A percentile compares a stretch with the other conserved stretches of the same genome.
phyloP scores from a whole-genome alignment of 2,888 invertebrate genomes.

The Sthenelais limicola region DNA sequence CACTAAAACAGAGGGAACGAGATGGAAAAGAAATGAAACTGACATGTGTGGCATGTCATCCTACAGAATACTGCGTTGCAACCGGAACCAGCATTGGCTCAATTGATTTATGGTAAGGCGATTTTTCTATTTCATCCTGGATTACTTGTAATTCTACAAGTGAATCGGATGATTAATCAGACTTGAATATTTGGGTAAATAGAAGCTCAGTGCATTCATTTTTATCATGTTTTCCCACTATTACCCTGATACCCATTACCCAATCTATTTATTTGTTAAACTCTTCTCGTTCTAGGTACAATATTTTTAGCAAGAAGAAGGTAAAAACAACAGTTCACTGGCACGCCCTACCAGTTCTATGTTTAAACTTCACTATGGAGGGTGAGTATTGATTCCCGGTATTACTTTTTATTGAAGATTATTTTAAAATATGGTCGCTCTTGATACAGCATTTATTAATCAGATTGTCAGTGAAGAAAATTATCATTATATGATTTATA shows the following conservation, averaged over 20 bases:
- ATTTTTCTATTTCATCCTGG: neutral
- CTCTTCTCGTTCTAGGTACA: constrained; percentile 53
- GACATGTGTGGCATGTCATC: constrained; percentile 81
- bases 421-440: no score
- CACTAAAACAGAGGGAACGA: no score
- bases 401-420: neutral
- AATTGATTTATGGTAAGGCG: constrained; percentile 51
- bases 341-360: constrained; percentile 82
- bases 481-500: neutral
- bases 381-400: constrained; percentile 62
- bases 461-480: neutral
- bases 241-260: no score
- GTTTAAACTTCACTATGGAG: constrained; percentile 78
- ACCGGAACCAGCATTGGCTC: constrained; percentile 80
- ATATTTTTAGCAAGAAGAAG: constrained; percentile 50
- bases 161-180: no score
- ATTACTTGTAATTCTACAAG: no score
- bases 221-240: neutral
- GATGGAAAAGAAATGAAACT: constrained; percentile 63
- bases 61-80: constrained; percentile 78
- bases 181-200: neutral
- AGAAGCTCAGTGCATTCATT: neutral
- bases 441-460: neutral
- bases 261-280: constrained; percentile 38
- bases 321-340: constrained; percentile 65